Conservation (phyloP, 2,113 vertebrate species). For the Oryzias woworae region DNA sequence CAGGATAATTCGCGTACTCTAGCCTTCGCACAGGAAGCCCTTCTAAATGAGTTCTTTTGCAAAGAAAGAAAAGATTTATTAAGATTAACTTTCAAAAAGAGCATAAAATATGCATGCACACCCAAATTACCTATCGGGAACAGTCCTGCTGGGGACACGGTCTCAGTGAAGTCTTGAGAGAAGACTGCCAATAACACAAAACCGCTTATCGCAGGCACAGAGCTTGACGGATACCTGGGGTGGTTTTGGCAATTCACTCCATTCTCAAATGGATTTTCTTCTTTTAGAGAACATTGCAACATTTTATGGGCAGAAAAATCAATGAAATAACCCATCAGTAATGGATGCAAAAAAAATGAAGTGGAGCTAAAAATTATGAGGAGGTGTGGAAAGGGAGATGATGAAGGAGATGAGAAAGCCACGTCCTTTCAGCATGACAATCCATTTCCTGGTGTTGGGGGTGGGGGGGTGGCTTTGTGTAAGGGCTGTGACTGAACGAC, state of each 20-base stretch:
- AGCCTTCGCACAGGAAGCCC: constrained; percentile 38
- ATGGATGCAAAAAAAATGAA: constrained; percentile 5
- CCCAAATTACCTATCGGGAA: constrained; percentile 74
- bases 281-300: constrained; percentile 13
- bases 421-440: constrained; percentile 12
- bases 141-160: constrained; percentile 50
- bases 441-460: constrained; percentile 1
- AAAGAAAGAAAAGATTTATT: constrained; percentile 73
- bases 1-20: constrained; percentile 42
- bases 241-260: neutral
- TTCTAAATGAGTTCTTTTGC: constrained; percentile 63
- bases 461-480: neutral
- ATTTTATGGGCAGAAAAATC: constrained; percentile 2
- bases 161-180: constrained; percentile 41
- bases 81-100: constrained; percentile 77
- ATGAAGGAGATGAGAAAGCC: constrained; percentile 2
- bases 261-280: neutral
- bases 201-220: constrained; percentile 15
- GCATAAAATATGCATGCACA: constrained; percentile 76
- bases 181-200: constrained; percentile 36
- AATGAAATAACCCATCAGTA: constrained; percentile 16
- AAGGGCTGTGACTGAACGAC: neutral
- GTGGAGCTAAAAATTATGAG: constrained; percentile 4
- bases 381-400: neutral
- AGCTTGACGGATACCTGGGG: constrained; percentile 5